Evolutionary conservation across 2,797 vertebrate species (phyloP).

Genomic region (Thaleichthys pacificus): DNA sequence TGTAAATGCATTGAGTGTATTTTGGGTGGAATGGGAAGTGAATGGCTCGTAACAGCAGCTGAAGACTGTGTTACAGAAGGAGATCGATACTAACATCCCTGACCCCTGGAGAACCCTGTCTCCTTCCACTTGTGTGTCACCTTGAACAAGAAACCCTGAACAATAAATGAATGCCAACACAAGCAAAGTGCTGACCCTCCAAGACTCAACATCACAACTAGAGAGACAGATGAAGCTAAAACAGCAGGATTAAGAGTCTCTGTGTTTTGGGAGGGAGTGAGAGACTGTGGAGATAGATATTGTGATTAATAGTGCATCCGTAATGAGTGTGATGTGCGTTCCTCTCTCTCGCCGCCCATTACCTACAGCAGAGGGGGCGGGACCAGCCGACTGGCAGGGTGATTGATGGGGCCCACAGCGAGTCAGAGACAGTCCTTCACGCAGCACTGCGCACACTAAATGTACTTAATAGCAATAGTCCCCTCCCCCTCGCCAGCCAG

Average conservation of each 20-base stretch:
- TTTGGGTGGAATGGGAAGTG: not conserved
- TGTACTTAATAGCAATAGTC: conserved; percentile 69
- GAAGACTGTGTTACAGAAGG: not conserved
- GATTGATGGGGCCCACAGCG: conserved; percentile 74
- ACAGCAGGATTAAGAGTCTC: too few relatives aligned
- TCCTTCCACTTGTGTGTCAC: too few relatives aligned
- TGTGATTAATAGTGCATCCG: conserved; percentile 74
- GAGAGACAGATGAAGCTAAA: too few relatives aligned
- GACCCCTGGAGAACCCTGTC: too few relatives aligned
- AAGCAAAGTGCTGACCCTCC: too few relatives aligned
- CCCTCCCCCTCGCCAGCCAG: conserved; percentile 56
- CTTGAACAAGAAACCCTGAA: too few relatives aligned
- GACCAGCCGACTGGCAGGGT: conserved; percentile 67
- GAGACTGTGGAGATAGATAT: conserved; percentile 18
- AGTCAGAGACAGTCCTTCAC: conserved; percentile 75
- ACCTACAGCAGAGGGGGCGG: conserved; percentile 70
- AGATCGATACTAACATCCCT: not conserved
- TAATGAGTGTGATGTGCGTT: conserved; percentile 74
- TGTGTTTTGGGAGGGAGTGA: too few relatives aligned
- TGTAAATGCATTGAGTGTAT: too few relatives aligned
- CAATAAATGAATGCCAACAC: too few relatives aligned
- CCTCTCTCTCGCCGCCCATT: conserved; percentile 45
- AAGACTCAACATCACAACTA: too few relatives aligned
- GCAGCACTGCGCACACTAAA: conserved; percentile 68
- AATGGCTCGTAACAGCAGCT: not conserved